phyloP scores from a whole-genome alignment of 2,888 invertebrate species.

The Alcis repandata region DNA sequence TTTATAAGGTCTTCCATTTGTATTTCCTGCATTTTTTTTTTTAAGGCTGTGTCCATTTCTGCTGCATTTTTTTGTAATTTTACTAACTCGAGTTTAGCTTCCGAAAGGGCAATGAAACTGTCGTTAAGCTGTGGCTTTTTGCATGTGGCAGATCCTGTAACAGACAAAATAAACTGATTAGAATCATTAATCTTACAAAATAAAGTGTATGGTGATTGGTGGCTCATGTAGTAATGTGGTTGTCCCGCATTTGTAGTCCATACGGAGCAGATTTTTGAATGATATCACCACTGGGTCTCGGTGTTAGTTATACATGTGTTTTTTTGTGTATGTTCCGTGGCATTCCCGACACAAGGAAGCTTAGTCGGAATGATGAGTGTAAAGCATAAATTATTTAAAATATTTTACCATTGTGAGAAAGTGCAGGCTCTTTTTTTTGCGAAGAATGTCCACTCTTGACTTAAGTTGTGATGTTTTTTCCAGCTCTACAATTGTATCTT shows the following conservation, averaged over 20 bases:
- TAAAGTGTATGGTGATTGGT: too few relatives aligned
- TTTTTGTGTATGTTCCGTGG: neutral
- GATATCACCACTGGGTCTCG: too few relatives aligned
- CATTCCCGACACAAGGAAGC: neutral
- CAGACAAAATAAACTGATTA: neutral
- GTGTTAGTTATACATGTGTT: neutral
- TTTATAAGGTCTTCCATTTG: neutral
- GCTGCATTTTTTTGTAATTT: neutral
- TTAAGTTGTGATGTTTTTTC: neutral
- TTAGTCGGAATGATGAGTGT: neutral
- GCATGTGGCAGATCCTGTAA: neutral
- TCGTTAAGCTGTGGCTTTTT: neutral
- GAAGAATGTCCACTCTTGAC: neutral
- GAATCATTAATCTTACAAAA: neutral
- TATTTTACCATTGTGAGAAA: neutral
- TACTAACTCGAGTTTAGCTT: neutral
- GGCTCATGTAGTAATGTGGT: too few relatives aligned
- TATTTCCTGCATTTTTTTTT: neutral
- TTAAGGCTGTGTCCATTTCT: neutral
- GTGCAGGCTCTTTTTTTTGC: conserved; percentile 1
- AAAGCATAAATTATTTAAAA: neutral
- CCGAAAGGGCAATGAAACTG: neutral
- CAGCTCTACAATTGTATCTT: neutral
- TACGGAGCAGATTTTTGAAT: too few relatives aligned
- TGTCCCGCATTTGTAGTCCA: too few relatives aligned